phyloP scores from a whole-genome alignment of 2,797 vertebrate species.

The Naso thynnoides region DNA sequence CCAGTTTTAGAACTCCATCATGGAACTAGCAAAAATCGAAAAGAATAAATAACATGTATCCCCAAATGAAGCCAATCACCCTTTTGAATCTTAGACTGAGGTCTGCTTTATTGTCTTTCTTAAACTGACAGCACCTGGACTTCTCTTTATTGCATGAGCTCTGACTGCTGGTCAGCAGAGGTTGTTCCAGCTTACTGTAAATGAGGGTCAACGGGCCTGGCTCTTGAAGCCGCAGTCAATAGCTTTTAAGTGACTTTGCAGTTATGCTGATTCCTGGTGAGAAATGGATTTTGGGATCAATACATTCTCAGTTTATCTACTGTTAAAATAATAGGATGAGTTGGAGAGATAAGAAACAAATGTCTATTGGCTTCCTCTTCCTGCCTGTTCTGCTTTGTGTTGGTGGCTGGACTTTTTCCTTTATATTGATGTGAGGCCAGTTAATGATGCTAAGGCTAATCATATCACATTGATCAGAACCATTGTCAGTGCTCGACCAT shows the following conservation, averaged over 20 bases:
- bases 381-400: neutral
- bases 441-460: constrained; percentile 52
- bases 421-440: constrained; percentile 4
- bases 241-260: constrained; percentile 80
- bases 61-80: neutral
- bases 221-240: constrained; percentile 81
- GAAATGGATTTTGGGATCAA: constrained; percentile 83
- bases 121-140: neutral
- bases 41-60: neutral
- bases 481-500: constrained; percentile 5
- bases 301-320: constrained; percentile 68
- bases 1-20: too few species aligned
- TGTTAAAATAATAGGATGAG: constrained; percentile 55
- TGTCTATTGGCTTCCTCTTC: constrained; percentile 13
- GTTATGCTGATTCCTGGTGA: constrained; percentile 75
- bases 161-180: constrained; percentile 10
- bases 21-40: too few species aligned
- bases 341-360: constrained; percentile 30
- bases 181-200: constrained; percentile 54
- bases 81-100: neutral
- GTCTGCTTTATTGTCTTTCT: neutral
- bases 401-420: constrained; percentile 22
- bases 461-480: constrained; percentile 36
- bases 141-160: constrained; percentile 12
- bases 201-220: constrained; percentile 62